phyloP scores from a whole-genome alignment of 2,888 invertebrate genomes.

The Cerastoderma edule region DNA sequence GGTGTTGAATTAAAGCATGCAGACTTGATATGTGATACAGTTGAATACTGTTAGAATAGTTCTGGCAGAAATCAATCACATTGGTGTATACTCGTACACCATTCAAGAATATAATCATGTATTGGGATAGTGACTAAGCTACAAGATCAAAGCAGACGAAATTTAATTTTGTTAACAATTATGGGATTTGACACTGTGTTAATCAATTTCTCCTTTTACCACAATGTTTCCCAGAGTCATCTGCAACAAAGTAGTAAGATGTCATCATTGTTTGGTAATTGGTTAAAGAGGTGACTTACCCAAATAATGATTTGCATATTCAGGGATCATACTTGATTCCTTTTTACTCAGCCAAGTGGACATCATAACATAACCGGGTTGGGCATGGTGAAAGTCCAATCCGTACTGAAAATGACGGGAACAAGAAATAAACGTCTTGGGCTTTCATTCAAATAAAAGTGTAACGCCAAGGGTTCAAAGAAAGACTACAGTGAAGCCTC shows the following conservation, averaged over 20 bases:
- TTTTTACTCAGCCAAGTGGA: slow-evolving; percentile 91
- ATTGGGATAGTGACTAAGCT: no score
- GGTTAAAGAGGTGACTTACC: slow-evolving; percentile 66
- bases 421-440: no score
- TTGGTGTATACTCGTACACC: no score
- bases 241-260: background rate
- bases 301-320: slow-evolving; percentile 81
- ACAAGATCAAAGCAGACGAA: no score
- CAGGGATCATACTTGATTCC: slow-evolving; percentile 77
- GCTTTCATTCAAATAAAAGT: no score
- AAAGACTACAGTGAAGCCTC: no score
- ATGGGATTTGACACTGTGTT: background rate
- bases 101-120: no score
- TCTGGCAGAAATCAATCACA: no score
- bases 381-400: slow-evolving; percentile 87
- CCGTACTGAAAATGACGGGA: slow-evolving; percentile 87
- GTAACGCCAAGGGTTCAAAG: no score
- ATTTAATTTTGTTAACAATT: background rate
- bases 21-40: no score
- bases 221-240: slow-evolving; percentile 2
- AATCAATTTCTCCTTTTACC: slow-evolving; percentile 9
- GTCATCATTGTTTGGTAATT: background rate
- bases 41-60: no score
- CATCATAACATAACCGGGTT: slow-evolving; percentile 89
- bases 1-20: no score